Evolutionary conservation across 2,797 vertebrate genomes (phyloP), one percentile per base, ranked within the genome.

Genomic region (Propithecus deckenii): DNA sequence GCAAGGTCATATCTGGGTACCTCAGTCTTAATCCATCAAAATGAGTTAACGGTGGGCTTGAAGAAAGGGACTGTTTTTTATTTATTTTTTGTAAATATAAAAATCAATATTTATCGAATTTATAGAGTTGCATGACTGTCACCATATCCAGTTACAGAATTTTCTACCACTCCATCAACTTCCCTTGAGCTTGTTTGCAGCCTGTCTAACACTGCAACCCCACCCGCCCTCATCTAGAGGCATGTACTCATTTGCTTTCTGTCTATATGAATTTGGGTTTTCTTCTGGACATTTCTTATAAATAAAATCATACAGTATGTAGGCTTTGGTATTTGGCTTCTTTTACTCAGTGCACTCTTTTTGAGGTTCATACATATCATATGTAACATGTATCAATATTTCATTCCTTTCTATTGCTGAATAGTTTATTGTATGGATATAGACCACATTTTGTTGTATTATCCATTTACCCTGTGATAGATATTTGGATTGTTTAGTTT

Each of bases 401-500:
- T 96, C 52, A 91, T 91, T 79, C 38, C 38, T 95, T 87, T 55
- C 30, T 91, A 67, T 88, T 86, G 57, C 32, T 69, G 30, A 92
- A 75, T 59, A 67, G 67, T 61, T 61, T 50, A 79, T 65, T 81
- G 10, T 61, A 61, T 95, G 57, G 48, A 9, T 93, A 25, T 85
- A 65, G 35, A 48, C 20, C 25, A 89, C 32, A 41, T 48, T 71
- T 87, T 75, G 50, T 93, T 86, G 84, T 92, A 80, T 59, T 55
- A 65, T 35, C 59, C 48, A 84, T 65, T 85, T 74, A 71, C 28
- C 50, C 72, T 74, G 89, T 95, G 55, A 55, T 86, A 89, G 59
- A 89, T 86, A 83, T 55, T 92, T 89, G 86, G 41, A 86, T 79
- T 89, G 50, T 59, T 93, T 80, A 43, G 35, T 38, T 88, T 94